These are phyloP conservation scores for Scarus forsteni DNA, from an alignment of 2,797 vertebrate genomes.

Conservation along the genomic window DNA sequence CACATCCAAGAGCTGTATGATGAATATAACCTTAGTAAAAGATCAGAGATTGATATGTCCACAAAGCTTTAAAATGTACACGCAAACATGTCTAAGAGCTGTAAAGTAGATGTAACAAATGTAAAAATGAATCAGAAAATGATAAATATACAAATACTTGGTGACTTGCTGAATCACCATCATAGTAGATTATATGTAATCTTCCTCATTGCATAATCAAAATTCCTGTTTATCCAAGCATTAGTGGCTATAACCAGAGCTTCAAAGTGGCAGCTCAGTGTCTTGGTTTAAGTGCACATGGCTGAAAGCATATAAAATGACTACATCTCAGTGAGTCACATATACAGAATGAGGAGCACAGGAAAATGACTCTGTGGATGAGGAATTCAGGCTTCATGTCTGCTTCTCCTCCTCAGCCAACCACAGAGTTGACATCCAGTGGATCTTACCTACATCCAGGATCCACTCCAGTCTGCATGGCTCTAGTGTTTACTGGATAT, in stretches of 20 bases:
- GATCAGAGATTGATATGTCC: too few relatives aligned
- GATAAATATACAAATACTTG: too few relatives aligned
- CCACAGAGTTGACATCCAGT: constrained; percentile 56
- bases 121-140: too few relatives aligned
- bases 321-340: constrained; percentile 57
- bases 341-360: constrained; percentile 54
- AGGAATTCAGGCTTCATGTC: constrained; percentile 61
- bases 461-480: constrained; percentile 36
- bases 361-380: constrained; percentile 60
- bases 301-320: constrained; percentile 40
- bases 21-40: too few relatives aligned
- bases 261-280: constrained; percentile 33
- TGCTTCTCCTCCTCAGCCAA: constrained; percentile 48
- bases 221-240: constrained; percentile 22
- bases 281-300: constrained; percentile 12
- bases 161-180: constrained; percentile 28
- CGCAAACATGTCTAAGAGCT: too few relatives aligned
- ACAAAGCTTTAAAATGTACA: too few relatives aligned
- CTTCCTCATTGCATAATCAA: constrained; percentile 34
- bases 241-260: constrained; percentile 31
- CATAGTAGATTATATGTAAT: constrained; percentile 31
- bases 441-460: constrained; percentile 53
- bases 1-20: too few relatives aligned
- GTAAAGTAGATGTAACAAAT: too few relatives aligned
- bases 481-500: constrained; percentile 21